Base-by-base conservation (phyloP, 2,113 vertebrate genomes). In the Nothocercus julius region DNA sequence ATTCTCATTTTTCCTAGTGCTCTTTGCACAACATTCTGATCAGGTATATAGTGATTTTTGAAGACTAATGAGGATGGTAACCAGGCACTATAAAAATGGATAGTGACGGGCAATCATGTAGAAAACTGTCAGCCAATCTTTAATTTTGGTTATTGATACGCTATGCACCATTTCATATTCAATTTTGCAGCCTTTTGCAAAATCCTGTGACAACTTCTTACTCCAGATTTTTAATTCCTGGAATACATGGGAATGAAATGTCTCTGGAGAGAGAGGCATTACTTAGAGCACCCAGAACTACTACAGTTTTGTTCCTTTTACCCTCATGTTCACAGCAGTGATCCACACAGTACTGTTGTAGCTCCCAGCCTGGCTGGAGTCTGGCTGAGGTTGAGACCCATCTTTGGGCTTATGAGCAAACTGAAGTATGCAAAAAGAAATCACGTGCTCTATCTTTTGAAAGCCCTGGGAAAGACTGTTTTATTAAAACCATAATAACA, bases 141-240 rank as follows among this genome's bases (percentile, higher is more conserved):
- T 42, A 45, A 36, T 9, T 74, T 66, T n/a, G 20, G 3, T 68
- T 68, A 34, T 27, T 58, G 54, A 20, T 77, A 11, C 11, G 3
- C 21, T 27, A 62, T 12, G 7, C 8, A 56, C 56, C 0, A 0
- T 15, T n/a, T 54, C 27, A 21, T 12, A 42, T 7, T 13, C 11
- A 32, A 8, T 34, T 61, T 44, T 74, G 54, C 20, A 82, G 44
- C 10, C 3, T 61, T 45, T 32, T 45, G 27, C 28, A 67, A 16
- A 61, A 36, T 32, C 53, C 18, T 13, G 3, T 38, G 22, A 21
- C 20, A 38, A 1, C 4, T 68, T 54, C 75, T 47, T 63, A 21
- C 2, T 25, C 38, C 30, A 54, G 14, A 61, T 78, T 78, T 87
- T 85, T 63, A 21, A 61, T 85, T 70, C 72, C 49, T 21, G 72